Percentiles rank a stretch among this genome's conserved stretches.
Conservation (phyloP, 2,113 vertebrate genomes). For the Coturnix japonica region DNA sequence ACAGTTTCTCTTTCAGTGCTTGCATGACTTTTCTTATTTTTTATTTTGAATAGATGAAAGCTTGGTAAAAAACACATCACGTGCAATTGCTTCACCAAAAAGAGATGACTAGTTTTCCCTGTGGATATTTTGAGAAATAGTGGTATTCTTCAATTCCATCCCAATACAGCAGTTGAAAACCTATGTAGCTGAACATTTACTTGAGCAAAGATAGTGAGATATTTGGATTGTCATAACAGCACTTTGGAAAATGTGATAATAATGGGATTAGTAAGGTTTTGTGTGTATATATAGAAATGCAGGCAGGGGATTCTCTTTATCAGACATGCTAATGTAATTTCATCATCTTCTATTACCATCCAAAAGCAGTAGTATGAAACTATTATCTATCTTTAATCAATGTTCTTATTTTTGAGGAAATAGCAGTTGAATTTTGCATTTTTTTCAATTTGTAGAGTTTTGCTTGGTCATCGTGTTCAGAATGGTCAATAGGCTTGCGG, state of each 20-base stretch:
- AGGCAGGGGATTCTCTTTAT: neutral
- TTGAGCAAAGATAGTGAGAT: neutral
- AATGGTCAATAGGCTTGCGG: slow-evolving; percentile 95
- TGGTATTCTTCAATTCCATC: neutral
- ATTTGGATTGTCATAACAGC: neutral
- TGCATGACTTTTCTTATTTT: neutral
- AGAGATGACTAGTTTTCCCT: neutral
- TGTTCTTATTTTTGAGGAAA: neutral
- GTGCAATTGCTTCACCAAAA: neutral
- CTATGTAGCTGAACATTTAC: neutral
- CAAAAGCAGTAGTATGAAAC: neutral
- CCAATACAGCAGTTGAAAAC: neutral
- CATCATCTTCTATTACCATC: neutral
- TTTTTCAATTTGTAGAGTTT: slow-evolving; percentile 80
- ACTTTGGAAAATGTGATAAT: neutral
- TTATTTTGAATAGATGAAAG: neutral
- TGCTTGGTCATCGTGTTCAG: slow-evolving; percentile 96
- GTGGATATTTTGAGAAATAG: neutral
- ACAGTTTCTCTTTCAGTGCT: neutral
- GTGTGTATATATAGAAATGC: neutral
- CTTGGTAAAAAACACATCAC: neutral
- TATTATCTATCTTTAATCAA: neutral
- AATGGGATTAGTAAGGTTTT: neutral
- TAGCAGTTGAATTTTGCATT: neutral
- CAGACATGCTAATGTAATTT: neutral